Conservation (phyloP, 2,797 vertebrate genomes). For the Ctenopoma kingsleyae region DNA sequence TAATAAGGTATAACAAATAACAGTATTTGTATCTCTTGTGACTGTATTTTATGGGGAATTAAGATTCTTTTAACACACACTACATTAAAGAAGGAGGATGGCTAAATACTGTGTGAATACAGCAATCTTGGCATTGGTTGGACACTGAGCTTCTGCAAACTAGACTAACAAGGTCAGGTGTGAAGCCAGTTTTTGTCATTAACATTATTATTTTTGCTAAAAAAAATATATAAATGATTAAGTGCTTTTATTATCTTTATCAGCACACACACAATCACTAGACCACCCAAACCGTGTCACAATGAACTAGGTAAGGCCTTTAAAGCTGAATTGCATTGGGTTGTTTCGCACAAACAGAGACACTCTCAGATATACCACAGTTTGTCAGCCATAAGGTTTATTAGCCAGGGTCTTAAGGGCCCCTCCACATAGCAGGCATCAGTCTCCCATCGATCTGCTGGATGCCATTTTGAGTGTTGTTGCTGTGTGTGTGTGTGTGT, state of each 20-base stretch:
- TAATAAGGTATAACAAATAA: background rate
- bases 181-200: no score
- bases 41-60: constrained; percentile 7
- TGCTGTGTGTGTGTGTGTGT: constrained; percentile 36
- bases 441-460: constrained; percentile 94
- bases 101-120: no score
- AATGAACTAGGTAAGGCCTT: constrained; percentile 8
- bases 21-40: background rate
- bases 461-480: constrained; percentile 67
- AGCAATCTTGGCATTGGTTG: no score
- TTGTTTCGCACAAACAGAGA: constrained; percentile 36
- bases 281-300: constrained; percentile 17
- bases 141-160: background rate
- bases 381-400: constrained; percentile 71
- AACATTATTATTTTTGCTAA: background rate
- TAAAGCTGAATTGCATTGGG: constrained; percentile 34
- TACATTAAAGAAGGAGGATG: no score
- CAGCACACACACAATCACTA: background rate
- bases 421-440: constrained; percentile 94
- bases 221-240: background rate
- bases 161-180: background rate
- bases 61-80: background rate
- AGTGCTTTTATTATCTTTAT: background rate
- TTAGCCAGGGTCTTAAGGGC: constrained; percentile 87
- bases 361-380: constrained; percentile 44